Evolutionary conservation across 1,140 invertebrate species (phyloP).

Genomic region (Apocrypta bakeri): DNA sequence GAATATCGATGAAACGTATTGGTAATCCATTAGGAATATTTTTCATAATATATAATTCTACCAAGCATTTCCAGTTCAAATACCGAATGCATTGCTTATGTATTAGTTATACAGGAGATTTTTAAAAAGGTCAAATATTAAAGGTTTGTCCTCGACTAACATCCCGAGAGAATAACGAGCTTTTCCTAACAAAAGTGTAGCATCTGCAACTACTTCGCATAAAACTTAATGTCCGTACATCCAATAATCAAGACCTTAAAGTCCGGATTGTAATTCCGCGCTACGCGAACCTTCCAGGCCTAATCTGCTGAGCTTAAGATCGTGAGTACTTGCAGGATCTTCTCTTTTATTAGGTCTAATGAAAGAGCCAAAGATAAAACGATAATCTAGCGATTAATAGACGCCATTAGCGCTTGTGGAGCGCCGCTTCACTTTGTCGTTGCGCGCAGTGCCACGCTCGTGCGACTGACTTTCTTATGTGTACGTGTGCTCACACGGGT

Average conservation of each 20-base stretch:
- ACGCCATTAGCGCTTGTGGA: constrained; percentile 36
- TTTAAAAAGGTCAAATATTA: too few species aligned
- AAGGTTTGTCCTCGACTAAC: too few species aligned
- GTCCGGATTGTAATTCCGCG: not conserved
- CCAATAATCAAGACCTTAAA: not conserved
- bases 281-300: constrained; percentile 34
- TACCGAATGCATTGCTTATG: too few species aligned
- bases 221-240: constrained; percentile 1
- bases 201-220: not conserved
- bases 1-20: too few species aligned
- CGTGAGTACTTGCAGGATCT: constrained; percentile 40
- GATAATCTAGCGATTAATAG: constrained; percentile 53
- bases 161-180: too few species aligned
- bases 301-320: constrained; percentile 43
- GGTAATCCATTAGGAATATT: too few species aligned
- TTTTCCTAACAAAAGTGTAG: too few species aligned
- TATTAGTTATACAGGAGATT: too few species aligned
- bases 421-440: not conserved
- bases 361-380: constrained; percentile 41
- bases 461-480: constrained; percentile 26
- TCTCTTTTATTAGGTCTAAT: constrained; percentile 48
- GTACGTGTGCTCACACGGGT: constrained; percentile 25
- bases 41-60: too few species aligned
- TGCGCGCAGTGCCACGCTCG: not conserved
- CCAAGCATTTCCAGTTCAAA: too few species aligned